Conservation (phyloP, 2,113 vertebrate species). For the Agapornis roseicollis region DNA sequence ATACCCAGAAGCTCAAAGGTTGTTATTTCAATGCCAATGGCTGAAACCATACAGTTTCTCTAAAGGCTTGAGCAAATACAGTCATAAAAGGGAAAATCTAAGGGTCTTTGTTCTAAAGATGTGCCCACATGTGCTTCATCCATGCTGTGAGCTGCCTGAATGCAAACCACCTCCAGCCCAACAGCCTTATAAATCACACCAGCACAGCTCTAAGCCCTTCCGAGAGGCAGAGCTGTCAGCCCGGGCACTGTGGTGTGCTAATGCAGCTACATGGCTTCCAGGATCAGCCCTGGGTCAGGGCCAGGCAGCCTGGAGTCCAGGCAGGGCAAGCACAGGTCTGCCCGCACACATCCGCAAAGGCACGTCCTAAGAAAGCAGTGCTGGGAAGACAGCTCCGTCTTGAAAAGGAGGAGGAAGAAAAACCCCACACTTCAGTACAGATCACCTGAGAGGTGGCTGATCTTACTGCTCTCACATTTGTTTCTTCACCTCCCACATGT, state of each 20-base stretch:
- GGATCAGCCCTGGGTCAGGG: not conserved
- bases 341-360: not conserved
- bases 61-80: not conserved
- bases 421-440: not conserved
- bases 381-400: not conserved
- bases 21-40: not conserved
- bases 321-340: conserved; percentile 30
- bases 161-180: not conserved
- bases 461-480: conserved; percentile 41
- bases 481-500: conserved; percentile 62
- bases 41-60: not conserved
- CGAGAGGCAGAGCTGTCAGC: not conserved
- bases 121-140: not conserved
- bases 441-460: conserved; percentile 53
- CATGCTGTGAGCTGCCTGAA: not conserved
- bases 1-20: not conserved
- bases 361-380: not conserved
- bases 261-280: not conserved
- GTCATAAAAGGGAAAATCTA: not conserved
- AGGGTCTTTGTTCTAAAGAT: not conserved
- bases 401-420: not conserved
- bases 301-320: not conserved
- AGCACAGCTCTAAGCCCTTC: not conserved
- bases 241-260: not conserved
- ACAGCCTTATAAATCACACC: not conserved